Percentiles rank a stretch among this genome's conserved stretches.
Evolutionary conservation across 2,888 invertebrate genomes (phyloP).

Genomic region (Allophyes oxyacanthae): DNA sequence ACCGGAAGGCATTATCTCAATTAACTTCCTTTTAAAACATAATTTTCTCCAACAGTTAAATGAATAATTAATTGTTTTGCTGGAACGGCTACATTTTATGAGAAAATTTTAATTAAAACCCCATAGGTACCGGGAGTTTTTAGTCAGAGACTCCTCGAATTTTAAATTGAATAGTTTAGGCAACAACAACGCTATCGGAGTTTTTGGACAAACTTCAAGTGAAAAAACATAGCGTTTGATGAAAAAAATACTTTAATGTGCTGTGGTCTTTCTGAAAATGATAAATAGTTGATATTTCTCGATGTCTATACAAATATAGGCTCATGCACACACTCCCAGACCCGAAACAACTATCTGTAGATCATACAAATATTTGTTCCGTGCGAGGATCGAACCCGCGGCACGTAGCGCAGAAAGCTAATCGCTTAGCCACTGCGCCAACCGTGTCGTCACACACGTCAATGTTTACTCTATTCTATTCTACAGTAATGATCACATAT

Average conservation of each 20-base stretch:
- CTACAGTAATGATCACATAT: no score
- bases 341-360: no score
- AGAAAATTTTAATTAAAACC: constrained; percentile 33
- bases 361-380: no score
- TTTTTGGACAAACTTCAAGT: neutral
- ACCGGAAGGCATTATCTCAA: constrained; percentile 8
- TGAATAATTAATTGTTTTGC: constrained; percentile 23
- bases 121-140: constrained; percentile 10
- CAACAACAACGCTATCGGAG: constrained; percentile 2
- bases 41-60: constrained; percentile 27
- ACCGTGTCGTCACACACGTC: no score
- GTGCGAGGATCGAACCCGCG: no score
- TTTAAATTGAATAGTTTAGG: constrained; percentile 25
- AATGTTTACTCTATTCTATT: no score
- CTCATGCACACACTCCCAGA: no score
- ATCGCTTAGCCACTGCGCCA: no score
- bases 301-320: no score
- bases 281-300: no score
- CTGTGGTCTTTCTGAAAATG: no score
- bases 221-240: constrained; percentile 19
- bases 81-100: constrained; percentile 16
- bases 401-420: no score
- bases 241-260: constrained; percentile 10
- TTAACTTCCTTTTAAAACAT: constrained; percentile 12
- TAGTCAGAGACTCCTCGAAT: constrained; percentile 8